Conservation (phyloP, 2,797 vertebrate species). For the Ciconia nigra region DNA sequence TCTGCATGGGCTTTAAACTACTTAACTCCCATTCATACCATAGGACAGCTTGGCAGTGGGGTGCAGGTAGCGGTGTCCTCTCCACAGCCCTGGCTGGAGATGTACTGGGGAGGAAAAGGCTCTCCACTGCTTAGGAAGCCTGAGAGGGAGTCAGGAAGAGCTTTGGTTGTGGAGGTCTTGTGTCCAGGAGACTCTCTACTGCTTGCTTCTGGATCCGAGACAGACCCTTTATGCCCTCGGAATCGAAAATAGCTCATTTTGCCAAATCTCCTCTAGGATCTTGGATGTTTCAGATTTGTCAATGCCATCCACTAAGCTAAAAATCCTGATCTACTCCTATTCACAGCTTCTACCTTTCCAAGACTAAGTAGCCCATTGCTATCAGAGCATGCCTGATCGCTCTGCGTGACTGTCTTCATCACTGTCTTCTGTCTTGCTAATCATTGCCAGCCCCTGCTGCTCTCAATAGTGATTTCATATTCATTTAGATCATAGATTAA, state of each 20-base stretch:
- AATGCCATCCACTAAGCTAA: neutral
- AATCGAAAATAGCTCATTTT: neutral
- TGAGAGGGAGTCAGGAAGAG: neutral
- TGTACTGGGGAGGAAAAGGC: neutral
- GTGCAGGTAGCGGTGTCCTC: neutral
- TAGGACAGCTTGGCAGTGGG: neutral
- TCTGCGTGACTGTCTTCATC: neutral
- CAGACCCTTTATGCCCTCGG: neutral
- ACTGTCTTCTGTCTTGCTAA: neutral
- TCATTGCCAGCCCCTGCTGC: neutral
- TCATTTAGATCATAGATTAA: neutral
- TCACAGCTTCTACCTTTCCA: neutral
- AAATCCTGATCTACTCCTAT: neutral
- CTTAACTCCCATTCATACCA: rapidly evolving
- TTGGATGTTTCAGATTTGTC: neutral
- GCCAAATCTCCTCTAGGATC: neutral
- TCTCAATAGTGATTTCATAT: neutral
- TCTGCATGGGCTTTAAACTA: neutral
- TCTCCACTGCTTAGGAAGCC: neutral
- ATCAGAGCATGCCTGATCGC: neutral
- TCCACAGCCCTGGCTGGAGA: neutral
- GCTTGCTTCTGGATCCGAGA: neutral
- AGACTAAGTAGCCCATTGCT: neutral
- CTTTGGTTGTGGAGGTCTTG: neutral
- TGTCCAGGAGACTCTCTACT: neutral